phyloP scores from a whole-genome alignment of 2,113 vertebrate species.

The Enhydra lutris region DNA sequence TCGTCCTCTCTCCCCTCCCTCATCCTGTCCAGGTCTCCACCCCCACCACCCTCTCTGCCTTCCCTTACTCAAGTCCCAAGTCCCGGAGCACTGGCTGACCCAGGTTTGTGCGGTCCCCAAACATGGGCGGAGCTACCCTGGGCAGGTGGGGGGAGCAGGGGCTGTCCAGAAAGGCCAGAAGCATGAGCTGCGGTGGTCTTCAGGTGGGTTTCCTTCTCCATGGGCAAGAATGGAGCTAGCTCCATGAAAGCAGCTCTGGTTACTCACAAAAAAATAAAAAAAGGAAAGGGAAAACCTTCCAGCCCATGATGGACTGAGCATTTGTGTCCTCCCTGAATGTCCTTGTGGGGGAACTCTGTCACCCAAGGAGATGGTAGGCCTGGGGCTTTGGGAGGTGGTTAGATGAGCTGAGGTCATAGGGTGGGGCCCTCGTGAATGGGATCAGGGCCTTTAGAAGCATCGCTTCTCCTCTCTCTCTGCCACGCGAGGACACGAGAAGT shows the following conservation, averaged over 20 bases:
- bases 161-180: too few species aligned
- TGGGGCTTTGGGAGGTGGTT: not conserved
- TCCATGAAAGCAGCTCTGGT: not conserved
- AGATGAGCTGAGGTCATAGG: not conserved
- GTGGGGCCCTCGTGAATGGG: not conserved
- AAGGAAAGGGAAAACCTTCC: not conserved
- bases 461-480: not conserved
- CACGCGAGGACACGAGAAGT: not conserved
- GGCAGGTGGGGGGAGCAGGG: not conserved
- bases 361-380: not conserved
- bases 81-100: not conserved
- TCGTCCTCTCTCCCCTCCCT: not conserved
- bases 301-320: not conserved
- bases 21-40: fast-evolving
- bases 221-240: not conserved
- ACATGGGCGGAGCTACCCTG: not conserved
- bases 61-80: not conserved
- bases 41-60: not conserved
- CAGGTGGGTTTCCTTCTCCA: not conserved
- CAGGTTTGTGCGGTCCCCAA: not conserved
- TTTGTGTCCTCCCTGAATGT: not conserved
- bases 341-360: not conserved
- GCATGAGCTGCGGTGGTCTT: not conserved
- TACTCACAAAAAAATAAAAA: not conserved
- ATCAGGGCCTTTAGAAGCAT: not conserved